These are phyloP conservation scores for Latrodectus geometricus DNA, from an alignment of 1,140 invertebrate species.

Conservation along the genomic window DNA sequence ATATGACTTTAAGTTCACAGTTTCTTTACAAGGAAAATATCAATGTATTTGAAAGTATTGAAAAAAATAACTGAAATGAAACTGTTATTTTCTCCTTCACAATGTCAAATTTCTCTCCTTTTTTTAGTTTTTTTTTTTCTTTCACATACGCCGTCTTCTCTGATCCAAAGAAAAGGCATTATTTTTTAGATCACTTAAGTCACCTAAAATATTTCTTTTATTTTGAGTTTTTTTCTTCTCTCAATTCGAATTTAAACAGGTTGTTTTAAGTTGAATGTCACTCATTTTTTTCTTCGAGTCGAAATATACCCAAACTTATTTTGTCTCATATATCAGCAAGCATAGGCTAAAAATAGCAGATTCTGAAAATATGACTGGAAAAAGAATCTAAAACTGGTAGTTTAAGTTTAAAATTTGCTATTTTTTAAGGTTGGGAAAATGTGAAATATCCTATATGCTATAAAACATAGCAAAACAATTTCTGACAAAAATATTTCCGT, in stretches of 20 bases:
- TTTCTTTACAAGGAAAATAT: neutral
- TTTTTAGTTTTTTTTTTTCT: neutral
- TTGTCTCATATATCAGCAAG: neutral
- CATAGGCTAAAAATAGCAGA: too few species aligned
- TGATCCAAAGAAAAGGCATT: neutral
- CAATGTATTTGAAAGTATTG: neutral
- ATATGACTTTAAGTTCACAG: conserved; percentile 3
- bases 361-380: too few species aligned
- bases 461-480: too few species aligned
- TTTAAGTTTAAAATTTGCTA: too few species aligned
- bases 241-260: neutral
- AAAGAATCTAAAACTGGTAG: too few species aligned
- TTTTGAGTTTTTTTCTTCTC: neutral
- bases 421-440: too few species aligned
- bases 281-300: neutral
- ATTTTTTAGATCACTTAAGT: neutral
- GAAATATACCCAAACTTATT: neutral
- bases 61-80: neutral
- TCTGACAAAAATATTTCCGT: too few species aligned
- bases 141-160: neutral
- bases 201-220: neutral
- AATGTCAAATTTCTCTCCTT: neutral
- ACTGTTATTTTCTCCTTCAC: neutral
- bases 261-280: neutral
- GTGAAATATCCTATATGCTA: too few species aligned